A percentile compares a stretch with the other conserved stretches of the same genome.
These are phyloP conservation scores for Harpalus rufipes DNA, from an alignment of 2,888 invertebrate species.

Conservation along the genomic window DNA sequence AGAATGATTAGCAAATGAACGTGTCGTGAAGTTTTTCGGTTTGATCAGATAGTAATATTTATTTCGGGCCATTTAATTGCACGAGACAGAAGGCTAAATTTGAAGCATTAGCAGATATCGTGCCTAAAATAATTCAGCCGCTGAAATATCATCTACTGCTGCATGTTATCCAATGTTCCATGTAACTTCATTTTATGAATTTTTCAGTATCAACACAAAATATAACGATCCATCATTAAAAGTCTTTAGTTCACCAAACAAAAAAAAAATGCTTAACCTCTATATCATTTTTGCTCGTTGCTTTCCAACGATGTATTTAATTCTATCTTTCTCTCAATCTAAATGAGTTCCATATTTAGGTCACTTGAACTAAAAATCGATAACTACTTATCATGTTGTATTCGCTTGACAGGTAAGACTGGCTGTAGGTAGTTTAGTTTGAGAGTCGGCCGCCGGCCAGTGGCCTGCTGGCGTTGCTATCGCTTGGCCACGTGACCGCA, in stretches of 20 bases:
- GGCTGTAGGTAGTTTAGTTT: slow-evolving; percentile 17
- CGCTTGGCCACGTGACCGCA: slow-evolving; percentile 46
- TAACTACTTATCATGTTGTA: slow-evolving; percentile 58
- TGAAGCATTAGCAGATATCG: slow-evolving; percentile 50
- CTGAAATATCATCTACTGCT: slow-evolving; percentile 20
- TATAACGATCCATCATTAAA: slow-evolving; percentile 63
- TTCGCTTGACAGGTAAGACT: slow-evolving; percentile 55
- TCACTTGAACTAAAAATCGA: slow-evolving; percentile 61
- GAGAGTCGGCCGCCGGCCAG: slow-evolving; percentile 10
- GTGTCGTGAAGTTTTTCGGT: slow-evolving; percentile 38
- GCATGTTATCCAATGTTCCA: slow-evolving; percentile 34
- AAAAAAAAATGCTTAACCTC: slow-evolving; percentile 47
- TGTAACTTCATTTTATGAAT: slow-evolving; percentile 49
- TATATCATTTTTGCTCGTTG: slow-evolving; percentile 52
- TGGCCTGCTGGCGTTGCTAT: slow-evolving; percentile 17
- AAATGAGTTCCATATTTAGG: slow-evolving; percentile 65
- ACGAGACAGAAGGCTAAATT: slow-evolving; percentile 37
- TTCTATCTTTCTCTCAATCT: slow-evolving; percentile 62
- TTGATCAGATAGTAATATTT: slow-evolving; percentile 48
- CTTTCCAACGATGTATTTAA: slow-evolving; percentile 58
- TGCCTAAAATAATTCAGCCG: slow-evolving; percentile 32
- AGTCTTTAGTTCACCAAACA: slow-evolving; percentile 53
- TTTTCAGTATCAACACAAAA: slow-evolving; percentile 58
- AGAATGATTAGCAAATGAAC: slow-evolving; percentile 44
- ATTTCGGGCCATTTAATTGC: slow-evolving; percentile 46